These are phyloP conservation scores for Drosophila infuscata DNA, from an alignment of 2,888 invertebrate species.

Conservation along the genomic window DNA sequence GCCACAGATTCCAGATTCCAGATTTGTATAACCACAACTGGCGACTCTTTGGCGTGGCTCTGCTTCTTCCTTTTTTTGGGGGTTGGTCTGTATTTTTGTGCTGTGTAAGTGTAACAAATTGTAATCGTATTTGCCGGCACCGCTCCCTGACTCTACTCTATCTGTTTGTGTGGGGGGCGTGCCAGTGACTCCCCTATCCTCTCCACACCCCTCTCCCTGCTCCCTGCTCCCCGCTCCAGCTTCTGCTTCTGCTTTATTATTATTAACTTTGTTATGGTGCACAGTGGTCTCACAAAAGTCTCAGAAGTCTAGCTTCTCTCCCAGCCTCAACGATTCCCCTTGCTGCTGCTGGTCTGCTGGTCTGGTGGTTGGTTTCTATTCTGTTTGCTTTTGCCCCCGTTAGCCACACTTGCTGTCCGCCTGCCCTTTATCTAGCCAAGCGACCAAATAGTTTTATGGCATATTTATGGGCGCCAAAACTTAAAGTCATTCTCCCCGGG, in stretches of 20 bases:
- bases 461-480: conserved; percentile 78
- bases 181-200: conserved; percentile 30
- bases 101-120: conserved; percentile 79
- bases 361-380: conserved; percentile 28
- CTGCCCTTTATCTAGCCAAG: conserved; percentile 69
- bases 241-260: conserved; percentile 65
- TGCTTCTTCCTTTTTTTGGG: conserved; percentile 14
- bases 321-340: conserved; percentile 25
- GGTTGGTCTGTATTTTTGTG: conserved; percentile 64
- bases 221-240: conserved; percentile 8
- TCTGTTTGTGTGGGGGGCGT: conserved; percentile 48
- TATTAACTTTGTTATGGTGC: conserved; percentile 77
- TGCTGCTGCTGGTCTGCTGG: conserved; percentile 4
- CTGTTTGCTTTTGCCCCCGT: conserved; percentile 35
- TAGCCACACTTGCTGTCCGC: conserved; percentile 68
- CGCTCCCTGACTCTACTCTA: conserved; percentile 44
- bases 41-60: conserved; percentile 68
- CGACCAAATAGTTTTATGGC: conserved; percentile 76
- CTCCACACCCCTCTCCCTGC: conserved; percentile 9
- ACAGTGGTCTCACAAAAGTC: conserved; percentile 47
- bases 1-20: conserved; percentile 59
- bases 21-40: conserved; percentile 72
- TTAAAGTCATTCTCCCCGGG: conserved; percentile 56
- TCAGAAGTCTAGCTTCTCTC: conserved; percentile 53
- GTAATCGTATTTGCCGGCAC: conserved; percentile 74